Evolutionary conservation across 2,797 vertebrate genomes (phyloP).

Genomic region (Chelmon rostratus): DNA sequence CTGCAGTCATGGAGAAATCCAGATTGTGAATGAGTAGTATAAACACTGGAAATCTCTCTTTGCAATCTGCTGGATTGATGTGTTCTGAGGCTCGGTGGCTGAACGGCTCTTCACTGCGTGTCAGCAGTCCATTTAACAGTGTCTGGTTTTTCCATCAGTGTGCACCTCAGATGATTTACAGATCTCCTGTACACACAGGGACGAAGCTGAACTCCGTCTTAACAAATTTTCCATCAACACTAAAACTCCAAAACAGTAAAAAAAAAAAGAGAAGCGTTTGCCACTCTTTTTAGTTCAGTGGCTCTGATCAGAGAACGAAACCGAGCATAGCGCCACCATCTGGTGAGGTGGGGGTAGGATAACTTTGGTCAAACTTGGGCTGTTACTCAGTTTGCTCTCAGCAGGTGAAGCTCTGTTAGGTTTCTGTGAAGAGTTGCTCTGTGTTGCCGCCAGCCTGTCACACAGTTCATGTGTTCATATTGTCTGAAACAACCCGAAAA

Average conservation of each 20-base stretch:
- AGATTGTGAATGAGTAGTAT: not conserved
- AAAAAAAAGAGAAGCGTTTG: not conserved
- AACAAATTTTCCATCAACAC: not conserved
- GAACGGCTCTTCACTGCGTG: conserved; percentile 3
- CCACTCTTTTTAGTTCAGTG: not conserved
- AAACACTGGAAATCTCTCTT: conserved; percentile 1
- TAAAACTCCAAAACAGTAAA: conserved; percentile 1
- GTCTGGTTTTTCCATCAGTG: conserved; percentile 30
- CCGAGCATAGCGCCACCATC: not conserved
- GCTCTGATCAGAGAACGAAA: not conserved
- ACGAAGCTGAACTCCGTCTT: not conserved
- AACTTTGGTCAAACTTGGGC: not conserved
- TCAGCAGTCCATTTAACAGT: not conserved
- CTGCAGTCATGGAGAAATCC: not conserved
- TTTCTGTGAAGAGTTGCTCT: not conserved
- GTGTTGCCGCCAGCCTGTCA: no score
- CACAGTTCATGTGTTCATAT: not conserved
- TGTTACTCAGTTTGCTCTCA: no score
- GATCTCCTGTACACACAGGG: not conserved
- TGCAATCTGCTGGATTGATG: not conserved
- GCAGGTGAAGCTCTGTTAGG: not conserved
- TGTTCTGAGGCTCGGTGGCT: not conserved
- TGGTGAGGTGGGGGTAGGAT: not conserved
- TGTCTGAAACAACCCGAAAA: not conserved
- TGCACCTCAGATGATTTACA: conserved; percentile 23